A percentile compares a stretch with the other conserved stretches of the same genome.
phyloP scores from a whole-genome alignment of 2,113 vertebrate genomes.

The Dicaeum eximium region DNA sequence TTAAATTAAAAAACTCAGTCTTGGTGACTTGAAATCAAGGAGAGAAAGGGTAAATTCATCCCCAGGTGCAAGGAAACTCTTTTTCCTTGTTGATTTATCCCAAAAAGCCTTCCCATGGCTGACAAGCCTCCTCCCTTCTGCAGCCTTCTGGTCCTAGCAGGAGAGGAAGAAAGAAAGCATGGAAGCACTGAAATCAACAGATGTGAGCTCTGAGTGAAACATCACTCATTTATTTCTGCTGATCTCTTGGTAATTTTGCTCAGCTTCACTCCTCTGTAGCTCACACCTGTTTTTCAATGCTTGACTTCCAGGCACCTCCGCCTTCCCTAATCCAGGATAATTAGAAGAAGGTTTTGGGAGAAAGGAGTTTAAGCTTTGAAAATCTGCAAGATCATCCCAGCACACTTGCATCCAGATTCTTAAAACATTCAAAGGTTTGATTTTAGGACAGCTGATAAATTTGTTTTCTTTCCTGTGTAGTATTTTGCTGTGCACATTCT shows the following conservation, averaged over 20 bases:
- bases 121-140: background rate
- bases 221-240: background rate
- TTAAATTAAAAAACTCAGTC: background rate
- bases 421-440: background rate
- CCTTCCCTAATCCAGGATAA: background rate
- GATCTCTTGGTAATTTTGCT: background rate
- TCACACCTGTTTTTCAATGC: background rate
- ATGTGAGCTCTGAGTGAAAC: background rate
- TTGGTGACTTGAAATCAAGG: background rate
- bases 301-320: accelerated
- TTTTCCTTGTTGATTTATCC: background rate
- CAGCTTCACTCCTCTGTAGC: background rate
- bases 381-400: background rate
- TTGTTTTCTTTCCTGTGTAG: background rate
- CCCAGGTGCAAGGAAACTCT: background rate
- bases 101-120: background rate
- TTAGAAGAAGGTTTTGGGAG: background rate
- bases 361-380: background rate
- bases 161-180: background rate
- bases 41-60: background rate
- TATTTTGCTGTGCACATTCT: background rate
- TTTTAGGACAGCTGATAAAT: background rate
- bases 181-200: background rate
- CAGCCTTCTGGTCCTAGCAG: background rate
- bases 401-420: background rate